Conservation (phyloP, 1,140 invertebrate species). For the Formica selysi region DNA sequence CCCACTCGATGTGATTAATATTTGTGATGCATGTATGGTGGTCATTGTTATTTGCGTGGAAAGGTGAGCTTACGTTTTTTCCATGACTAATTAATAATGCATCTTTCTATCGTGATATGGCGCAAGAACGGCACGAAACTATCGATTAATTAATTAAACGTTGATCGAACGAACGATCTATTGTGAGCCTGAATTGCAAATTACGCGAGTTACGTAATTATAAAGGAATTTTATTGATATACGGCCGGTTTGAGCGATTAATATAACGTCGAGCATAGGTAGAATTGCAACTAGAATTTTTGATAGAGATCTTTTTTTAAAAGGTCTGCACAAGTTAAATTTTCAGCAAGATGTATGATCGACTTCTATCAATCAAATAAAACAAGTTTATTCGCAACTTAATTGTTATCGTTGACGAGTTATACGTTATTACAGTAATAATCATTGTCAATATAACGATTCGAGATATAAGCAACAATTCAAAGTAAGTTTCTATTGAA, state of each 20-base stretch:
- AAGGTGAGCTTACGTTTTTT: slow-evolving; percentile 27
- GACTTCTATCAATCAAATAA: neutral
- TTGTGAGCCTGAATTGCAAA: neutral
- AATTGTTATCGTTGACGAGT: neutral
- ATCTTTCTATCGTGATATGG: slow-evolving; percentile 14
- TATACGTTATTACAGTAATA: neutral
- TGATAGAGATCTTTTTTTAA: neutral
- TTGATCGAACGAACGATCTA: neutral
- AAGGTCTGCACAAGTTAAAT: neutral
- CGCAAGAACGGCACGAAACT: neutral
- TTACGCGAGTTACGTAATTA: slow-evolving; percentile 22
- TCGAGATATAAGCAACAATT: neutral
- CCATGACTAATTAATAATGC: neutral
- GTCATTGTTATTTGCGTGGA: neutral
- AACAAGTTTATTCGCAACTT: neutral
- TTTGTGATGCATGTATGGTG: neutral
- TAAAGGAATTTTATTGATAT: neutral
- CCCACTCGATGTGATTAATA: neutral
- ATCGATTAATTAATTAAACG: slow-evolving; percentile 32
- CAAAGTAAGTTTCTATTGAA: neutral
- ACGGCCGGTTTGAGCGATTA: neutral
- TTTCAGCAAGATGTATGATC: neutral
- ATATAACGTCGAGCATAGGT: slow-evolving; percentile 11
- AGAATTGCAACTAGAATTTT: slow-evolving; percentile 4
- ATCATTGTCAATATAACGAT: neutral